Conservation (phyloP, 2,888 invertebrate genomes). For the Ectemnius cavifrons region DNA sequence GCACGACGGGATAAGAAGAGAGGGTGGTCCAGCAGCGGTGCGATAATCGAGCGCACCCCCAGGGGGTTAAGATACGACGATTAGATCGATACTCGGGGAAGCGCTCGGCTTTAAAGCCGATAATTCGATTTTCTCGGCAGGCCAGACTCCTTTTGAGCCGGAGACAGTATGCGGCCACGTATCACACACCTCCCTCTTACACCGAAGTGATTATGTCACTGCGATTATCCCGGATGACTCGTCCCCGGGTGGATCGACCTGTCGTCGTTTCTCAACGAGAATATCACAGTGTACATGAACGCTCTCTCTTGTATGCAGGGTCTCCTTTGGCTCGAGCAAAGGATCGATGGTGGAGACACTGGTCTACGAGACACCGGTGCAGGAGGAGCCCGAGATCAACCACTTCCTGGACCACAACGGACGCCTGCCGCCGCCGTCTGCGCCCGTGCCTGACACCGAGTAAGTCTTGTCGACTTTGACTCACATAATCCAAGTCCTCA, state of each 20-base stretch:
- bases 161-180: too few relatives aligned
- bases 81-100: not conserved
- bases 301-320: constrained; percentile 81
- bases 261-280: too few relatives aligned
- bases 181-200: too few relatives aligned
- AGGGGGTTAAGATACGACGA: not conserved
- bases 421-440: constrained; percentile 70
- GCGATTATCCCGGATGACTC: not conserved
- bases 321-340: constrained; percentile 95
- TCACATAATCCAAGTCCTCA: too few relatives aligned
- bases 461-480: constrained; percentile 59
- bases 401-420: constrained; percentile 77
- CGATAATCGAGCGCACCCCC: not conserved
- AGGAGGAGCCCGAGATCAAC: constrained; percentile 88
- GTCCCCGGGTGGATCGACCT: too few relatives aligned
- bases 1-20: not conserved
- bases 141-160: not conserved
- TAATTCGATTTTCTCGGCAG: constrained; percentile 4
- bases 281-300: not conserved
- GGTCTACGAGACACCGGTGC: constrained; percentile 89
- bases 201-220: not conserved
- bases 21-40: not conserved
- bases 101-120: constrained; percentile 1
- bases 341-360: constrained; percentile 97
- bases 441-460: constrained; percentile 76